phyloP scores from a whole-genome alignment of 2,797 vertebrate species.

The Denticeps clupeoides region DNA sequence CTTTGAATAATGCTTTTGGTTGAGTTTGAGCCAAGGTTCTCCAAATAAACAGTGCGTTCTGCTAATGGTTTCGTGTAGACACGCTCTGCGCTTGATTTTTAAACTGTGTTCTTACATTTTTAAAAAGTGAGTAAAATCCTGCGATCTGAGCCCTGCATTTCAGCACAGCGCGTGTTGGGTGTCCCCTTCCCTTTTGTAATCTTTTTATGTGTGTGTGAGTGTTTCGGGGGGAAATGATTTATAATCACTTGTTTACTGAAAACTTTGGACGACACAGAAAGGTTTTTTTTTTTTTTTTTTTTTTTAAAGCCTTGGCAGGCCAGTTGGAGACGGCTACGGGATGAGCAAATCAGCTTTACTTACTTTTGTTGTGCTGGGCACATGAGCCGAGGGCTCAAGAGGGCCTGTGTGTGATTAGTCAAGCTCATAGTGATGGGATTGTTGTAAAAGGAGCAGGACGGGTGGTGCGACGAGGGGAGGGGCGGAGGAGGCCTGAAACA shows the following conservation, averaged over 20 bases:
- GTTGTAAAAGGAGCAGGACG: slow-evolving; percentile 36
- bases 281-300: no score
- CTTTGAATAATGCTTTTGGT: no score
- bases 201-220: slow-evolving; percentile 9
- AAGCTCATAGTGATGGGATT: slow-evolving; percentile 38
- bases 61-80: no score
- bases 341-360: slow-evolving; percentile 58
- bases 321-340: slow-evolving; percentile 59
- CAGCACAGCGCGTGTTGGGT: not conserved
- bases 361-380: slow-evolving; percentile 50
- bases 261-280: no score
- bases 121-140: not conserved
- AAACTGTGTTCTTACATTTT: not conserved
- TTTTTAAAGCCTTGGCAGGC: slow-evolving; percentile 49
- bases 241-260: slow-evolving; percentile 37
- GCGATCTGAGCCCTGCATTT: slow-evolving; percentile 10
- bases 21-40: no score
- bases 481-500: slow-evolving; percentile 43
- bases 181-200: not conserved
- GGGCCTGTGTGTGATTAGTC: slow-evolving; percentile 46
- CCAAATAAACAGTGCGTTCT: no score
- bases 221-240: slow-evolving; percentile 17
- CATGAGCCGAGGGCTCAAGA: slow-evolving; percentile 47
- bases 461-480: slow-evolving; percentile 14
- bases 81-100: slow-evolving; percentile 38